Conservation (phyloP, 2,113 vertebrate species). For the Nannospalax galili region DNA sequence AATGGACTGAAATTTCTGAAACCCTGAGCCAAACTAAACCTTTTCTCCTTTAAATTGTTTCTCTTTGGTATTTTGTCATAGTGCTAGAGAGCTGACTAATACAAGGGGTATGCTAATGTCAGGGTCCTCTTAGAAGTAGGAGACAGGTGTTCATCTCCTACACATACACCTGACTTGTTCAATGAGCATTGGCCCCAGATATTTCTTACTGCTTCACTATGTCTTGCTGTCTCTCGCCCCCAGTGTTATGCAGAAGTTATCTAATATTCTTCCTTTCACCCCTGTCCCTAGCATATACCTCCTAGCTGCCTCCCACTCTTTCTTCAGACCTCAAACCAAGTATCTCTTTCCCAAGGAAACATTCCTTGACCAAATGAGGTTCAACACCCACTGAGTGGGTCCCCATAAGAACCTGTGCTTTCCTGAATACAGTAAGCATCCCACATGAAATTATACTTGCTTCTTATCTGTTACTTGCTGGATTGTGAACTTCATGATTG, state of each 20-base stretch:
- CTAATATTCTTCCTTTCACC: background rate
- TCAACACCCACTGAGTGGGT: background rate
- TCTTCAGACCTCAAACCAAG: background rate
- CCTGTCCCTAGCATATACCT: background rate
- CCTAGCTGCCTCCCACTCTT: background rate
- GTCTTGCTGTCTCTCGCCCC: background rate
- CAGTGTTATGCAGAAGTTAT: background rate
- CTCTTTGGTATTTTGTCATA: background rate
- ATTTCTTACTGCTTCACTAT: background rate
- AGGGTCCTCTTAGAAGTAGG: background rate
- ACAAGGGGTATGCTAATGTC: background rate
- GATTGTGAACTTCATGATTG: background rate
- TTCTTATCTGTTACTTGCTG: background rate
- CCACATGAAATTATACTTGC: background rate
- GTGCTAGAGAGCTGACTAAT: background rate
- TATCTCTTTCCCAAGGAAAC: background rate
- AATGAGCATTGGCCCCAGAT: too few species aligned
- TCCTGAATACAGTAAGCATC: background rate
- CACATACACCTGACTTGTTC: rapidly evolving
- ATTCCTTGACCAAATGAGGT: background rate
- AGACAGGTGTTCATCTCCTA: background rate
- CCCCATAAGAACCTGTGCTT: background rate
- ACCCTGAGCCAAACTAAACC: background rate
- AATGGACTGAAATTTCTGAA: background rate
- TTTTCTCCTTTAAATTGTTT: background rate